A percentile compares a stretch with the other conserved stretches of the same genome.
Conservation (phyloP, 2,113 vertebrate genomes). For the Dipodomys spectabilis region DNA sequence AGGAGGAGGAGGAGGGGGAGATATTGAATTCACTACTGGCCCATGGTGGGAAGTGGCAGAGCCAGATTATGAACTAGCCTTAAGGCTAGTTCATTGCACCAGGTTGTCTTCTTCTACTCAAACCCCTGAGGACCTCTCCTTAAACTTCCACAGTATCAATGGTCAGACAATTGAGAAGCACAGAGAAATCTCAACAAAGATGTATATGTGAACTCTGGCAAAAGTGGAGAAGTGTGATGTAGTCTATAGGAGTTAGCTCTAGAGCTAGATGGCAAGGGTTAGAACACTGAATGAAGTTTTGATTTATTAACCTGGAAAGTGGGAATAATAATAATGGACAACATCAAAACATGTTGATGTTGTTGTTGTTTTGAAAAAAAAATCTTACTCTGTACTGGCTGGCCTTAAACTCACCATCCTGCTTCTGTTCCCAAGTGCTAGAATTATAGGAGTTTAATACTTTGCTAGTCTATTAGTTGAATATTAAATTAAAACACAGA, state of each 20-base stretch:
- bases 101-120: background rate
- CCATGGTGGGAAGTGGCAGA: background rate
- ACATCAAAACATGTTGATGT: too few relatives aligned
- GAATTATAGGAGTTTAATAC: too few relatives aligned
- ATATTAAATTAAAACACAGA: background rate
- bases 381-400: too few relatives aligned
- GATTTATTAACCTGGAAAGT: background rate
- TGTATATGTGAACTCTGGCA: background rate
- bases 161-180: background rate
- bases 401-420: too few relatives aligned
- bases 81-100: background rate
- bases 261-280: background rate
- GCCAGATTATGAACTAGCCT: background rate
- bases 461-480: background rate
- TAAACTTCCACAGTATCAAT: background rate
- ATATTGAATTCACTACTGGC: background rate
- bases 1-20: too few relatives aligned
- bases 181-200: background rate
- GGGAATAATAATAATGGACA: background rate
- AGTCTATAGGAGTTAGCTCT: background rate
- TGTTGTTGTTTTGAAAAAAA: too few relatives aligned
- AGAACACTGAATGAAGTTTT: background rate
- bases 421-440: too few relatives aligned
- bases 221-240: too few relatives aligned
- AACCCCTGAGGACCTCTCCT: background rate